Evolutionary conservation across 2,113 vertebrate species (phyloP), one percentile per base, ranked within the genome.

Genomic region (Eclectus roratus): DNA sequence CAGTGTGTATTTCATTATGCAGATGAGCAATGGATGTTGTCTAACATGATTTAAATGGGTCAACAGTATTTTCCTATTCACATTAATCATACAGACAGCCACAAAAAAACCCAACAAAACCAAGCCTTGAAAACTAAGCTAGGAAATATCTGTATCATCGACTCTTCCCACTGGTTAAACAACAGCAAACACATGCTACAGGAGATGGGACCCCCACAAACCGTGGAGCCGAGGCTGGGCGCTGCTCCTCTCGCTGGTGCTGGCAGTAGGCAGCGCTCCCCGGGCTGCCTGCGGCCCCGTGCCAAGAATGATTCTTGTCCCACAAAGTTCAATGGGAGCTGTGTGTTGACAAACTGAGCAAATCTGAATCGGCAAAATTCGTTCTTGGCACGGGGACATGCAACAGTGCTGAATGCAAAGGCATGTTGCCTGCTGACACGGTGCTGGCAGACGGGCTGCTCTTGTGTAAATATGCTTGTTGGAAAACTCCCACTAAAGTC

Each of bases 11-110:
- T 98, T 98, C 97, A 97, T 98, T 97, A 98, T 97, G 97, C 92
- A 97, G 97, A 98, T 98, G 96, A 97, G 97, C 97, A 94, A 96
- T 96, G 96, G 96, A 97, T 97, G 94, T 97, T 93, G 72, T 93
- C 93, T 98, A 97, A 97, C 97, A 93, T 96, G 96, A 98, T 98
- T 98, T 98, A 98, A 98, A 97, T 98, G 97, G 98, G 97, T 98
- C 98, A 98, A 97, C 96, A 98, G 96, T 98, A 97, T 97, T 98
- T 98, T 98, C 97, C 97, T 97, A 95, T 91, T 97, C 97, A 94
- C 97, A 98, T 98, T 98, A 97, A 98, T 98, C 97, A 98, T 91
- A 96, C 89, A 90, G 97, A 98, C 97, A 98, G 97, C 89, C 89
- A 96, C 63, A 46, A 80, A 43, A 72, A 65, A 56, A 9, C 0